Evolutionary conservation across 2,113 vertebrate genomes (phyloP).

Genomic region (Oryzias woworae): DNA sequence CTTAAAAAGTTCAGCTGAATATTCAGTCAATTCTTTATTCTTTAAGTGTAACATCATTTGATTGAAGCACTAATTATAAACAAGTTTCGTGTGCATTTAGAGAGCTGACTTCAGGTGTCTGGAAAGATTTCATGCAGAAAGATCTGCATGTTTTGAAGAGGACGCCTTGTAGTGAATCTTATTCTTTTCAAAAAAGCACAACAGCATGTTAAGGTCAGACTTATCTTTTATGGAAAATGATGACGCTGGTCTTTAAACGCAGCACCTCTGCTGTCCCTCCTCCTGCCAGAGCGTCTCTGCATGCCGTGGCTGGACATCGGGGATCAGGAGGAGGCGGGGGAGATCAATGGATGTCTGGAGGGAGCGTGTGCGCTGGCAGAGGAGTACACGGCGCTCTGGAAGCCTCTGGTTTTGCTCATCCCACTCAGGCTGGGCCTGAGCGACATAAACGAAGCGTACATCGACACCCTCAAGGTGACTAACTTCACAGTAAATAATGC

Average conservation of each 20-base stretch:
- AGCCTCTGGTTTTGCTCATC: conserved; percentile 93
- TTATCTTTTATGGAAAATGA: too few species aligned
- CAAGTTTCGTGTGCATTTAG: too few species aligned
- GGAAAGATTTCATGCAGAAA: too few species aligned
- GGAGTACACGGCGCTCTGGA: conserved; percentile 81
- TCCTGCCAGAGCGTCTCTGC: conserved; percentile 84
- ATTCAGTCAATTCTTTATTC: too few species aligned
- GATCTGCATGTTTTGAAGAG: too few species aligned
- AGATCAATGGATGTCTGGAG: conserved; percentile 77
- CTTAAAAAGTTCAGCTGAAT: too few species aligned
- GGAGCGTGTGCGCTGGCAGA: conserved; percentile 78
- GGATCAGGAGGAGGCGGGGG: conserved; percentile 56
- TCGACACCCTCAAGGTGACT: conserved; percentile 92
- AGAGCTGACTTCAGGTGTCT: too few species aligned
- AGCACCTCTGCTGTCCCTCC: background rate
- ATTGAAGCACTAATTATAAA: too few species aligned
- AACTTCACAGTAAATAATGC: background rate
- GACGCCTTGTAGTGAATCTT: too few species aligned
- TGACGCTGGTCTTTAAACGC: background rate
- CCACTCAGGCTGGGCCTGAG: conserved; percentile 95
- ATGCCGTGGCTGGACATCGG: conserved; percentile 74
- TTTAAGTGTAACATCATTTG: too few species aligned
- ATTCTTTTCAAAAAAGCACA: too few species aligned
- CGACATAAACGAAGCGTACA: conserved; percentile 96
- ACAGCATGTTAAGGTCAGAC: too few species aligned